These are phyloP conservation scores for Pseudomyrmex flavicornis DNA, from an alignment of 1,140 invertebrate genomes.

Conservation along the genomic window DNA sequence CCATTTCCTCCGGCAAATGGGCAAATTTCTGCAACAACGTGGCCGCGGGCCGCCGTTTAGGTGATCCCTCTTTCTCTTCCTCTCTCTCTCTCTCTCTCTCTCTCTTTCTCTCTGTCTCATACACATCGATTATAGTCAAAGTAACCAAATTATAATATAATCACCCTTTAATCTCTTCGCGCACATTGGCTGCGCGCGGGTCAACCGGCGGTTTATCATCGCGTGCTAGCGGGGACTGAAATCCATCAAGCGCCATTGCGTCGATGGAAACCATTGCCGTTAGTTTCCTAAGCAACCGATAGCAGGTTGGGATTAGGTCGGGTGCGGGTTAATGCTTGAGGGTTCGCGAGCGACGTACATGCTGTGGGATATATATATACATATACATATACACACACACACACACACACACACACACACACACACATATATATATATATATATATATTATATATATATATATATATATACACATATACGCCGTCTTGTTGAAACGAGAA, in stretches of 20 bases:
- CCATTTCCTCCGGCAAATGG: slow-evolving; percentile 38
- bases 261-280: slow-evolving; percentile 59
- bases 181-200: slow-evolving; percentile 47
- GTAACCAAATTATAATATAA: slow-evolving; percentile 61
- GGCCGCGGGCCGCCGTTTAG: not conserved
- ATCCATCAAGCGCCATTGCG: slow-evolving; percentile 59
- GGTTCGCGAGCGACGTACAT: slow-evolving; percentile 18
- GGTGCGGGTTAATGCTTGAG: slow-evolving; percentile 49
- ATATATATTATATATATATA: too few relatives aligned
- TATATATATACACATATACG: not conserved
- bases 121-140: slow-evolving; percentile 53
- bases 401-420: too few relatives aligned
- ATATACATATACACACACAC: too few relatives aligned
- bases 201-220: slow-evolving; percentile 58
- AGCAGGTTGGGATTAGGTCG: slow-evolving; percentile 55
- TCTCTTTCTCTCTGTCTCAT: too few relatives aligned
- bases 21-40: slow-evolving; percentile 36
- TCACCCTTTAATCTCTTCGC: slow-evolving; percentile 53
- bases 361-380: not conserved
- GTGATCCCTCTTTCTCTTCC: not conserved
- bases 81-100: too few relatives aligned
- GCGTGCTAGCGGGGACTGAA: slow-evolving; percentile 42
- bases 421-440: too few relatives aligned
- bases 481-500: slow-evolving; percentile 16
- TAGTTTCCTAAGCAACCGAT: slow-evolving; percentile 61